phyloP scores from a whole-genome alignment of 2,797 vertebrate species.

The Rhinella marina region DNA sequence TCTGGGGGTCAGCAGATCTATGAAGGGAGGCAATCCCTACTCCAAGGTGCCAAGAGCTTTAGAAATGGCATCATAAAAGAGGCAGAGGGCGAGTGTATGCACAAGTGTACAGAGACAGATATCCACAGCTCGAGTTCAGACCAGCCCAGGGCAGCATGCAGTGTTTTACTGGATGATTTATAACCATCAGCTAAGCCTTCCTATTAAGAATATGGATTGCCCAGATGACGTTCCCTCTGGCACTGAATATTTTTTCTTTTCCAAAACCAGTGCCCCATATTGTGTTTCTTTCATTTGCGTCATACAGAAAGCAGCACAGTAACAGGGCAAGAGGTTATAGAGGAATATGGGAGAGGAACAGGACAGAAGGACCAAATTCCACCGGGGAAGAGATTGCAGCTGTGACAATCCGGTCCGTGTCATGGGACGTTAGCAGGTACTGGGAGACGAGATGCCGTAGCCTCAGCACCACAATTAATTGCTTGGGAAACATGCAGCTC shows the following conservation, averaged over 20 bases:
- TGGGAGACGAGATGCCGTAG: not conserved
- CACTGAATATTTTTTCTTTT: no score
- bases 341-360: not conserved
- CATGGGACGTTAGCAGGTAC: not conserved
- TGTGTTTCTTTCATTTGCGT: not conserved
- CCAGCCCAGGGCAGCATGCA: not conserved
- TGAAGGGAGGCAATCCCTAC: not conserved
- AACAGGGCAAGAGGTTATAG: not conserved
- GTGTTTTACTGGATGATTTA: not conserved
- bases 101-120: not conserved
- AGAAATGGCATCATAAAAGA: not conserved
- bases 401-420: not conserved
- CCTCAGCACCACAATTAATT: not conserved
- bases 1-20: not conserved
- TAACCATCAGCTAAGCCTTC: not conserved
- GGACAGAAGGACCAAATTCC: not conserved
- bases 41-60: not conserved
- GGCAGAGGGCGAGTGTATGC: not conserved
- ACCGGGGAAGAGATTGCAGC: not conserved
- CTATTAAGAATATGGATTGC: not conserved
- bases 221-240: no score
- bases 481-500: conserved; percentile 1
- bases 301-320: not conserved
- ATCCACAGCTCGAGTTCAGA: not conserved
- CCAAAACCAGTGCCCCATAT: not conserved